Evolutionary conservation across 2,797 vertebrate species (phyloP).

Genomic region (Novumbra hubbsi): DNA sequence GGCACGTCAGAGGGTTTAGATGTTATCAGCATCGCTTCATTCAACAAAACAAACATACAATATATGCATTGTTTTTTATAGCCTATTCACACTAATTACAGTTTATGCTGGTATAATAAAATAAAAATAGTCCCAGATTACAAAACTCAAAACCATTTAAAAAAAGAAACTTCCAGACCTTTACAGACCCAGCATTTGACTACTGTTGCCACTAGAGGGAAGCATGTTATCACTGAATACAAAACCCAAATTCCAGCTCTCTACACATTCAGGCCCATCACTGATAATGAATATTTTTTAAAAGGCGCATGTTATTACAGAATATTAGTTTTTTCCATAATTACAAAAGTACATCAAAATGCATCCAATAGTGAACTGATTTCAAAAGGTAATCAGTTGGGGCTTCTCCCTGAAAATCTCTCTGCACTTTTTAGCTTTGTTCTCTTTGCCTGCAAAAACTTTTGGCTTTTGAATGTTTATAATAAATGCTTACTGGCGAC

Average conservation of each 20-base stretch:
- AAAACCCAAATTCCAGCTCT: neutral
- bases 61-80: neutral
- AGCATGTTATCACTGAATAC: slow-evolving; percentile 43
- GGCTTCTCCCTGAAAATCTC: slow-evolving; percentile 48
- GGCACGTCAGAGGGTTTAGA: neutral
- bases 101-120: neutral
- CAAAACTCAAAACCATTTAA: neutral
- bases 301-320: slow-evolving; percentile 9
- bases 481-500: slow-evolving; percentile 54
- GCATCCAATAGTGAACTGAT: slow-evolving; percentile 32
- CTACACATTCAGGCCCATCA: neutral
- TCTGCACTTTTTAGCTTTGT: slow-evolving; percentile 48
- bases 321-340: slow-evolving; percentile 31
- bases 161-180: neutral
- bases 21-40: neutral
- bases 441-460: slow-evolving; percentile 21
- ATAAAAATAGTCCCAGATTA: neutral
- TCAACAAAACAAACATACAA: neutral
- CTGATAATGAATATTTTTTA: neutral
- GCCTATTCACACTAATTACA: neutral
- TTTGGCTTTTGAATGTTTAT: slow-evolving; percentile 47
- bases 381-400: slow-evolving; percentile 16
- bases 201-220: slow-evolving; percentile 54
- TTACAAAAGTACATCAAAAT: slow-evolving; percentile 27
- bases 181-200: neutral